Conservation (phyloP, 2,888 invertebrate species). For the Drosophila mimica region DNA sequence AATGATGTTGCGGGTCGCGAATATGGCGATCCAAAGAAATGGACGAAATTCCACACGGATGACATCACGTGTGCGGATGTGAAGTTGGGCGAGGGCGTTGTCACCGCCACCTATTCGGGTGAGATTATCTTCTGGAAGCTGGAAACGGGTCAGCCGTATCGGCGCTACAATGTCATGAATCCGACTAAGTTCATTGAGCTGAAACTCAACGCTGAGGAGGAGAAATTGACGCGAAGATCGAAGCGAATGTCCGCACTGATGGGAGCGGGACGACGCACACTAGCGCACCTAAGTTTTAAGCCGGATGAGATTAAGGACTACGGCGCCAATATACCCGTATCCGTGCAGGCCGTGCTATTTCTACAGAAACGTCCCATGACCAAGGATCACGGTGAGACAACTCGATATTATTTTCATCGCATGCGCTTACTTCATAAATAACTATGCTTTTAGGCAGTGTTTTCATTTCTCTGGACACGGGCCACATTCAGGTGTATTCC, state of each 20-base stretch:
- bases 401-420: neutral
- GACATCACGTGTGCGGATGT: constrained; percentile 90
- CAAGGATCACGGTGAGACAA: constrained; percentile 83
- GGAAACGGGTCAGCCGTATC: constrained; percentile 92
- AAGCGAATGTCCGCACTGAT: constrained; percentile 37
- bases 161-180: constrained; percentile 84
- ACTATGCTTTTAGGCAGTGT: constrained; percentile 87
- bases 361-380: constrained; percentile 87
- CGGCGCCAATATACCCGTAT: constrained; percentile 85
- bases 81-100: constrained; percentile 89
- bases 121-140: constrained; percentile 93
- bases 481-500: constrained; percentile 92
- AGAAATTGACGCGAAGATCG: constrained; percentile 36
- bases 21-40: constrained; percentile 88
- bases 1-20: constrained; percentile 86
- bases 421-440: no score
- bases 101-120: constrained; percentile 91
- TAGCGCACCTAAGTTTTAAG: neutral
- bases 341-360: constrained; percentile 89
- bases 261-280: neutral
- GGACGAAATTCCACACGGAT: constrained; percentile 90
- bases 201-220: constrained; percentile 58
- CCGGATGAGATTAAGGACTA: constrained; percentile 47
- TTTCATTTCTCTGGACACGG: constrained; percentile 90
- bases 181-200: constrained; percentile 83